A percentile compares a stretch with the other conserved stretches of the same genome.
phyloP scores from a whole-genome alignment of 2,113 vertebrate genomes.

The Rutilus rutilus region DNA sequence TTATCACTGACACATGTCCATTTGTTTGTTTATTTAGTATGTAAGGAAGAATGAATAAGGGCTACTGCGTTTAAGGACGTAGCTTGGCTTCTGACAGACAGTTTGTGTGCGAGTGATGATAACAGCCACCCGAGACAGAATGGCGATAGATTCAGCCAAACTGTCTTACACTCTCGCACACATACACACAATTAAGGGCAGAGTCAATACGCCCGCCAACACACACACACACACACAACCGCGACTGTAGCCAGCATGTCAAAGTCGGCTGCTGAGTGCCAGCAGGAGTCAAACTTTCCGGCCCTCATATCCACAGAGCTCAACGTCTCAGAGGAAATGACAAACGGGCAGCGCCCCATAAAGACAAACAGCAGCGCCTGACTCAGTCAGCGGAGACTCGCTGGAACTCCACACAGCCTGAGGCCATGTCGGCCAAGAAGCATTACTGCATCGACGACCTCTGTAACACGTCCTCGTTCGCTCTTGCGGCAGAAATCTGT shows the following conservation, averaged over 20 bases:
- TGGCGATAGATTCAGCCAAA: constrained; percentile 66
- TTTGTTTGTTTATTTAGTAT: constrained; percentile 57
- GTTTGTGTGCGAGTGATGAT: constrained; percentile 56
- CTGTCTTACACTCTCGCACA: constrained; percentile 42
- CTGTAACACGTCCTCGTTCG: constrained; percentile 31
- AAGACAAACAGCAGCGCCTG: neutral
- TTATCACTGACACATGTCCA: constrained; percentile 48
- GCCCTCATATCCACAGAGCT: constrained; percentile 24
- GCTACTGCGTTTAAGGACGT: constrained; percentile 55
- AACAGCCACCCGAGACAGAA: constrained; percentile 70
- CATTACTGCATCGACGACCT: constrained; percentile 13
- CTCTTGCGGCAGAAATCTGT: constrained; percentile 29
- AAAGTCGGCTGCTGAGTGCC: constrained; percentile 16
- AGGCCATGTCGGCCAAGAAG: constrained; percentile 28
- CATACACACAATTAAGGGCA: constrained; percentile 3
- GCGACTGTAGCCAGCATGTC: neutral
- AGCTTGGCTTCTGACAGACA: constrained; percentile 54
- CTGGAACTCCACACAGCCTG: neutral
- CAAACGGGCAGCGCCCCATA: constrained; percentile 25
- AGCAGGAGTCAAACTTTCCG: constrained; percentile 33
- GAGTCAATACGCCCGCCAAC: neutral
- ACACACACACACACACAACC: constrained; percentile 44
- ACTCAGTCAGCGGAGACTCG: constrained; percentile 14
- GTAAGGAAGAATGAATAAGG: constrained; percentile 40
- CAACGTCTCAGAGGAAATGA: constrained; percentile 24